Evolutionary conservation across 2,797 vertebrate genomes (phyloP).

Genomic region (Pseudochirops corinnae): DNA sequence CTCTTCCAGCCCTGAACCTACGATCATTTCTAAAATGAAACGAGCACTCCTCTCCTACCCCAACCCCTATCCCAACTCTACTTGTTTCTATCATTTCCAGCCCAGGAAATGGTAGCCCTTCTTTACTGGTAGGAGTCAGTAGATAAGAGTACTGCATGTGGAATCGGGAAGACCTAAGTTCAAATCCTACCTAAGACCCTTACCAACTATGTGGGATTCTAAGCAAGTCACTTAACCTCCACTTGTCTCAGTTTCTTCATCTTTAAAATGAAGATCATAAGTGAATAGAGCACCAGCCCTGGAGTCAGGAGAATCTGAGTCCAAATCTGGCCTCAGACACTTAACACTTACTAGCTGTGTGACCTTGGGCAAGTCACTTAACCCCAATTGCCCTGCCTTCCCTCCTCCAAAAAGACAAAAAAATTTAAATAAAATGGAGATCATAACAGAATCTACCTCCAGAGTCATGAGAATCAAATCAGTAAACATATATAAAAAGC

Average conservation of each 20-base stretch:
- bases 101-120: background rate
- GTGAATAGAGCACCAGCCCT: background rate
- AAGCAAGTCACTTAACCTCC: no score
- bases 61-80: background rate
- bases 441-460: background rate
- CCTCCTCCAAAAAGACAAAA: no score
- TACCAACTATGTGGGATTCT: no score
- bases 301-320: background rate
- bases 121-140: background rate
- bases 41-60: background rate
- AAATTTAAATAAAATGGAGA: background rate
- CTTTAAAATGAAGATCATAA: no score
- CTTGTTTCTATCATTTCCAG: background rate
- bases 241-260: no score
- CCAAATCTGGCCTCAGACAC: background rate
- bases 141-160: no score
- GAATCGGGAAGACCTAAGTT: no score
- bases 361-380: background rate
- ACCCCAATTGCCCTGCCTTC: no score
- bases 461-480: background rate
- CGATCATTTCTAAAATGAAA: background rate
- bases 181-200: no score
- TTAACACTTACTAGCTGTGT: background rate
- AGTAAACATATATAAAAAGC: background rate
- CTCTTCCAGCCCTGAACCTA: background rate